A percentile compares a stretch with the other conserved stretches of the same genome.
Conservation (phyloP, 1,140 invertebrate genomes). For the Phortica variegata region DNA sequence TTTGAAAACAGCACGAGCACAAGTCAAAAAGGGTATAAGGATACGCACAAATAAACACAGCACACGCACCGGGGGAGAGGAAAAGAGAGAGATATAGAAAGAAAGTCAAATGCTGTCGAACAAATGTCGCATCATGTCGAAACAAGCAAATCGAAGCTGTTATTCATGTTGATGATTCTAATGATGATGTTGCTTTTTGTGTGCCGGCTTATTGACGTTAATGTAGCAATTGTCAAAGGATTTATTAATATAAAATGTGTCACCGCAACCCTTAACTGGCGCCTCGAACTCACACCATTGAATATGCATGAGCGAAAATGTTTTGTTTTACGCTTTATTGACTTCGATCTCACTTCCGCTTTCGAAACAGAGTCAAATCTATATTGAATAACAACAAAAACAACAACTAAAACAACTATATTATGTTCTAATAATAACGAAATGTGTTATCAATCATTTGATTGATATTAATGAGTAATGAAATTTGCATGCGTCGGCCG, state of each 20-base stretch:
- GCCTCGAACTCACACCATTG: neutral
- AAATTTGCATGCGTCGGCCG: conserved; percentile 48
- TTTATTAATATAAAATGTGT: conserved; percentile 39
- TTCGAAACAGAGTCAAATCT: too few relatives aligned
- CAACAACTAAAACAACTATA: too few relatives aligned
- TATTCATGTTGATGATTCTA: neutral
- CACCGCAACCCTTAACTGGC: conserved; percentile 1
- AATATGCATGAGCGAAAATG: too few relatives aligned
- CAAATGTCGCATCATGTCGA: conserved; percentile 38
- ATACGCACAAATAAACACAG: conserved; percentile 19
- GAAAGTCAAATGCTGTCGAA: conserved; percentile 34
- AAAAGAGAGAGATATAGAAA: conserved; percentile 12
- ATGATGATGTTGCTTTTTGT: conserved; percentile 4
- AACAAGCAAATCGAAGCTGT: conserved; percentile 20
- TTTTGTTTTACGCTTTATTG: too few relatives aligned
- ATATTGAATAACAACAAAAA: too few relatives aligned
- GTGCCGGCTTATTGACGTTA: conserved; percentile 54
- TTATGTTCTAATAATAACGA: too few relatives aligned
- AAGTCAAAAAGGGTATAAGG: conserved; percentile 16
- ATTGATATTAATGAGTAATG: conserved; percentile 52
- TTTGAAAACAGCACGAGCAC: too few relatives aligned
- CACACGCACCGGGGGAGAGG: conserved; percentile 4
- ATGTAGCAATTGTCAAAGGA: conserved; percentile 56
- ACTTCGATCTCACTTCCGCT: too few relatives aligned
- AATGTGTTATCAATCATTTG: conserved; percentile 45